Evolutionary conservation across 2,888 invertebrate genomes (phyloP).

Genomic region (Ptychoptera albimana): DNA sequence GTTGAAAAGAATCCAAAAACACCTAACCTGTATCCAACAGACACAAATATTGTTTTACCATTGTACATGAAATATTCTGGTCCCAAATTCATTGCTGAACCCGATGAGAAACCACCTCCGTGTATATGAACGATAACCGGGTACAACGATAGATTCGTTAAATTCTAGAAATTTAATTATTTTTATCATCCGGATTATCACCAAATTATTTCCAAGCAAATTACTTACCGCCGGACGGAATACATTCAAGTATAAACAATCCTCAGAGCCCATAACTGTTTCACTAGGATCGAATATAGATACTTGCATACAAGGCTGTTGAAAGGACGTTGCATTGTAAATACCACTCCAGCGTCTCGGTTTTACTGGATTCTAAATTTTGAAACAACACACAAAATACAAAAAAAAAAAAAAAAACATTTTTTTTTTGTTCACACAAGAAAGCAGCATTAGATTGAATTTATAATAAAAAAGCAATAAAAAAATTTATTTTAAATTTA

Average conservation of each 20-base stretch:
- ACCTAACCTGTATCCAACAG: conserved; percentile 26
- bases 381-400: too few relatives aligned
- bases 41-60: conserved; percentile 26
- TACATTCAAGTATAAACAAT: conserved; percentile 35
- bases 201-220: too few relatives aligned
- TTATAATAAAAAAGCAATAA: too few relatives aligned
- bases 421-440: too few relatives aligned
- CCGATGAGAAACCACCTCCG: conserved; percentile 21
- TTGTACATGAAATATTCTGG: conserved; percentile 33
- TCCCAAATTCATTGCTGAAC: conserved; percentile 18
- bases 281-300: conserved; percentile 20
- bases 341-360: too few relatives aligned
- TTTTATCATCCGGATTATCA: background rate
- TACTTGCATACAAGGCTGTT: conserved; percentile 31
- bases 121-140: conserved; percentile 23
- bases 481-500: too few relatives aligned
- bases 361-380: too few relatives aligned
- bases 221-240: conserved; percentile 26
- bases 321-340: conserved; percentile 19
- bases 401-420: too few relatives aligned
- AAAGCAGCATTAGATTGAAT: too few relatives aligned
- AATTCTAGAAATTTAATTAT: background rate
- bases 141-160: background rate
- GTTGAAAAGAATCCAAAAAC: conserved; percentile 32
- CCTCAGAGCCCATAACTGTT: conserved; percentile 28